Conservation (phyloP, 2,797 vertebrate species). For the Neopelma chrysocephalum region DNA sequence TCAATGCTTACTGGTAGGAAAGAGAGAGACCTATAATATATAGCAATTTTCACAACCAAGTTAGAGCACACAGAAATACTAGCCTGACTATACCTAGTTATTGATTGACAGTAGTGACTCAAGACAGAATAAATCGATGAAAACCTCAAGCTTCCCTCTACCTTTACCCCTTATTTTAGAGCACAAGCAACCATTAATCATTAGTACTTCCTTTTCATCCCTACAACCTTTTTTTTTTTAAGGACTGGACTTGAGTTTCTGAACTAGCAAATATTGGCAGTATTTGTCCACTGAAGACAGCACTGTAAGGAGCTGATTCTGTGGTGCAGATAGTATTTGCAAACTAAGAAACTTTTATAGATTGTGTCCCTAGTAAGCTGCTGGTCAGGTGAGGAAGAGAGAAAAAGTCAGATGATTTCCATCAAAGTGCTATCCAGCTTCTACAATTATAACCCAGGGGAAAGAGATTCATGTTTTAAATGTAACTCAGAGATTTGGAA, state of each 20-base stretch:
- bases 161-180: neutral
- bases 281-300: neutral
- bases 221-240: neutral
- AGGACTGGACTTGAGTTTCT: neutral
- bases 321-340: neutral
- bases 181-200: neutral
- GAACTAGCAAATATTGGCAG: neutral
- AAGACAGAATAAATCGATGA: neutral
- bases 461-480: slow-evolving; percentile 20
- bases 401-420: neutral
- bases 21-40: slow-evolving; percentile 16
- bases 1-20: slow-evolving; percentile 21
- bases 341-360: neutral
- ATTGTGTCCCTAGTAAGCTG: neutral
- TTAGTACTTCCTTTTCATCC: neutral
- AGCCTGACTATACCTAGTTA: neutral
- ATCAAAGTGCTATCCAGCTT: neutral
- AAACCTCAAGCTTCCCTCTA: neutral
- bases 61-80: slow-evolving; percentile 19
- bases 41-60: slow-evolving; percentile 12
- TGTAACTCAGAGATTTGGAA: neutral
- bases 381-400: neutral
- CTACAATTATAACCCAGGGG: neutral
- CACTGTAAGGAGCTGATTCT: neutral
- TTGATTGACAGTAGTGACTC: neutral